These are phyloP conservation scores for Cheracebus regulus DNA, from an alignment of 2,797 vertebrate genomes.

Conservation along the genomic window DNA sequence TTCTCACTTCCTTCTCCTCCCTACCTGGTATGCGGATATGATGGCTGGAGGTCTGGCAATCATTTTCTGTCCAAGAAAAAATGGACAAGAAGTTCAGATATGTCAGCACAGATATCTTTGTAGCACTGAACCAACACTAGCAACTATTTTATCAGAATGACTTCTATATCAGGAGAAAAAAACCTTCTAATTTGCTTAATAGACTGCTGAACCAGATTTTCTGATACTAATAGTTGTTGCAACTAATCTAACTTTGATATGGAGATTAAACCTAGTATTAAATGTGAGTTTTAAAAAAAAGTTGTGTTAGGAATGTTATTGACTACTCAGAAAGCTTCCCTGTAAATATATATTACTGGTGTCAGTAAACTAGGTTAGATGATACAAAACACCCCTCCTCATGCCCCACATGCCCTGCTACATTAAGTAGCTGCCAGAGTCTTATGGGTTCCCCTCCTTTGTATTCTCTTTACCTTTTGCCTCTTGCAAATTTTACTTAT, in stretches of 20 bases:
- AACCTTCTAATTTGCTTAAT: neutral
- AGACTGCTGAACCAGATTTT: neutral
- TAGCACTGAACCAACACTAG: neutral
- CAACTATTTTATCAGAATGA: neutral
- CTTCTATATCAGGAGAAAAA: neutral
- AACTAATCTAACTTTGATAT: neutral
- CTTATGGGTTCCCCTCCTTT: neutral
- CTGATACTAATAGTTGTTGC: neutral
- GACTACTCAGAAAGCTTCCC: neutral
- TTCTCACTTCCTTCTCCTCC: neutral
- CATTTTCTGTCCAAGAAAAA: neutral
- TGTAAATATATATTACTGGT: neutral
- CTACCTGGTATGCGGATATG: neutral
- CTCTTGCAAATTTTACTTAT: neutral
- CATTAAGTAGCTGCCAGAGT: neutral
- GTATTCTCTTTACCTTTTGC: neutral
- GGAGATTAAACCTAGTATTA: neutral
- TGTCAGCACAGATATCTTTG: neutral
- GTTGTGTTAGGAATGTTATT: neutral
- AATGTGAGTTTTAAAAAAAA: neutral
- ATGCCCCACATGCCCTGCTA: neutral
- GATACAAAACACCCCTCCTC: neutral
- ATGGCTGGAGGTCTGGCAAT: neutral
- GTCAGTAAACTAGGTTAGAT: neutral
- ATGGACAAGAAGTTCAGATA: neutral